A percentile compares a stretch with the other conserved stretches of the same genome.
Evolutionary conservation across 2,113 vertebrate genomes (phyloP).

Genomic region (Micronycteris hirsuta): DNA sequence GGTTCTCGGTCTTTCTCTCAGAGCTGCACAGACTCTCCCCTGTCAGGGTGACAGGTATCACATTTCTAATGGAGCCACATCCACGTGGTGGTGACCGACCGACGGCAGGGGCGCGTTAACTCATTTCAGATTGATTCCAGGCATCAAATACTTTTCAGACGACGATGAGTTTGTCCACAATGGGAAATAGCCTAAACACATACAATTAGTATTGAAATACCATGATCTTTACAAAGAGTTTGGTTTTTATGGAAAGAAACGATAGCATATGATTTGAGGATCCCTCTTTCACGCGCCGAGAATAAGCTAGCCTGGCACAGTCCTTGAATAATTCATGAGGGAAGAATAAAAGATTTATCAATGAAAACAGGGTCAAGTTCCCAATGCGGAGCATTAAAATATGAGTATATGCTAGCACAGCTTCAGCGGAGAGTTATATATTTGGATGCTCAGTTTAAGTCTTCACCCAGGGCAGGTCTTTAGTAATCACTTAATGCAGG

Average conservation of each 20-base stretch:
- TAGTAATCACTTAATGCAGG: conserved; percentile 73
- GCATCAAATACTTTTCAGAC: not conserved
- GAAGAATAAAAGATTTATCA: conserved; percentile 81
- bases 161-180: not conserved
- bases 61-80: not conserved
- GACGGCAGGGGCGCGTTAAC: not conserved
- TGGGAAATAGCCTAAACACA: not conserved
- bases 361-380: conserved; percentile 76
- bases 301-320: conserved; percentile 58
- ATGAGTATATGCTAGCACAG: conserved; percentile 46
- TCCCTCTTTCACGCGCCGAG: conserved; percentile 1
- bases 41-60: conserved; percentile 63
- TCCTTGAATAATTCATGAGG: conserved; percentile 78
- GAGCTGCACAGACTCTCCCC: conserved; percentile 20
- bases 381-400: conserved; percentile 55
- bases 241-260: not conserved
- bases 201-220: not conserved
- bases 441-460: conserved; percentile 58
- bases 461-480: conserved; percentile 31
- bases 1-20: conserved; percentile 57
- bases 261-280: conserved; percentile 42
- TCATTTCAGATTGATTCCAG: not conserved
- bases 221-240: not conserved
- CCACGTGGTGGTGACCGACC: not conserved
- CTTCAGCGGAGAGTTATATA: conserved; percentile 46